Conservation (phyloP, 2,888 invertebrate genomes). For the Graphium colonna region DNA sequence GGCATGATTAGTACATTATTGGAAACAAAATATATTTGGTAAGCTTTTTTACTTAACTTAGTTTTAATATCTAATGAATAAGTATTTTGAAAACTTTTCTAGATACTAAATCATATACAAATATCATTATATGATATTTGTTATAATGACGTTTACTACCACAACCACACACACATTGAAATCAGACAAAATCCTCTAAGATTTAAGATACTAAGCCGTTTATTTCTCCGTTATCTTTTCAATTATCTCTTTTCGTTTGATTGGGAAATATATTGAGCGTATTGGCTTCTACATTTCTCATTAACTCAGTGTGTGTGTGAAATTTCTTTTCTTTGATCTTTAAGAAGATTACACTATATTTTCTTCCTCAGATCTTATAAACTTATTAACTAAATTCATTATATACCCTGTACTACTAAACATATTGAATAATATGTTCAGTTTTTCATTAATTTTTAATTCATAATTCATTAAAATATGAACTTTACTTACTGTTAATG, state of each 20-base stretch:
- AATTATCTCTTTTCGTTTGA: constrained; percentile 18
- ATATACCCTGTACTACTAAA: no score
- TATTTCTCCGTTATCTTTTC: constrained; percentile 12
- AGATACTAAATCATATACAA: not conserved
- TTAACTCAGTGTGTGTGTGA: not conserved
- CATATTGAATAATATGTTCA: no score
- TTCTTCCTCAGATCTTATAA: no score
- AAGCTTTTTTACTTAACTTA: not conserved
- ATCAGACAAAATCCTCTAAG: not conserved
- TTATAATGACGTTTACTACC: not conserved
- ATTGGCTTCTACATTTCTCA: not conserved
- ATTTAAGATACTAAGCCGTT: not conserved
- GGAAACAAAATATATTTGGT: no score
- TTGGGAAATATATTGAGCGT: constrained; percentile 6
- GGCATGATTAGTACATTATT: no score
- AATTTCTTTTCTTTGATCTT: not conserved
- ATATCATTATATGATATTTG: not conserved
- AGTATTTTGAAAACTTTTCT: not conserved
- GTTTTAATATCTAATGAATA: no score
- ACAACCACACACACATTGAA: not conserved
- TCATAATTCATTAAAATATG: no score
- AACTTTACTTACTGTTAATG: no score
- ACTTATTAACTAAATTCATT: no score
- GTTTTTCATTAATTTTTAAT: no score
- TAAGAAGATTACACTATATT: not conserved